A percentile compares a stretch with the other conserved stretches of the same genome.
Conservation (phyloP, 1,140 invertebrate genomes). For the Chymomyza costata region DNA sequence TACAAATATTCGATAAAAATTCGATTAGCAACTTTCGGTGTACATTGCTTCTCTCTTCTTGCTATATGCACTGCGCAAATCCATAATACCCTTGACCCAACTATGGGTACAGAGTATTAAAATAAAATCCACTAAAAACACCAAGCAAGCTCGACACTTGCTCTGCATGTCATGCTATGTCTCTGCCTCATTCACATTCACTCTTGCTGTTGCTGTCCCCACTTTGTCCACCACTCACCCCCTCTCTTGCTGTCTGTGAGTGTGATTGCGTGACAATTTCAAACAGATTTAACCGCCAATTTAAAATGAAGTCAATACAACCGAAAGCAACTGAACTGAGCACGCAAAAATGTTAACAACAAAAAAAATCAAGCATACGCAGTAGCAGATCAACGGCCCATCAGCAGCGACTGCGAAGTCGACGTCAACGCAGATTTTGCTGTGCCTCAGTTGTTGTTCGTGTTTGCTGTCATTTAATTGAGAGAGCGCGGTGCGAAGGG, state of each 20-base stretch:
- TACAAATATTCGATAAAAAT: too few species aligned
- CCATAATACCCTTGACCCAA: too few species aligned
- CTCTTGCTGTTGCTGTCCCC: slow-evolving; percentile 19
- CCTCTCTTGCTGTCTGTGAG: slow-evolving; percentile 12
- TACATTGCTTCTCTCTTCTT: too few species aligned
- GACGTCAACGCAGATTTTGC: slow-evolving; percentile 13
- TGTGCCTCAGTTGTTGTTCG: slow-evolving; percentile 8
- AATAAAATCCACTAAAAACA: slow-evolving; percentile 70
- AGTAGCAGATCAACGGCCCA: slow-evolving; percentile 54
- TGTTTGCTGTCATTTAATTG: slow-evolving; percentile 39
- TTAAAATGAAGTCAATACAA: slow-evolving; percentile 74
- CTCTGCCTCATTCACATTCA: background rate
- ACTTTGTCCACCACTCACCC: too few species aligned
- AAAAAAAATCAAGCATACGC: slow-evolving; percentile 1
- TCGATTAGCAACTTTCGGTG: too few species aligned
- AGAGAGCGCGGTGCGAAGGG: slow-evolving; percentile 1
- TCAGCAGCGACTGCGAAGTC: slow-evolving; percentile 42
- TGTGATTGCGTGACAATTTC: slow-evolving; percentile 71
- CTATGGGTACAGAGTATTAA: slow-evolving; percentile 7
- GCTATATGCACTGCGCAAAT: too few species aligned
- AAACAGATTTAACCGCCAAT: slow-evolving; percentile 74
- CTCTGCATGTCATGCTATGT: background rate
- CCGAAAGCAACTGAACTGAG: slow-evolving; percentile 35
- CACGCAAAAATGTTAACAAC: slow-evolving; percentile 17
- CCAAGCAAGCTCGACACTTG: slow-evolving; percentile 8